Evolutionary conservation across 2,797 vertebrate genomes (phyloP), one percentile per base, ranked within the genome.

Genomic region (Syngnathus rostellatus): DNA sequence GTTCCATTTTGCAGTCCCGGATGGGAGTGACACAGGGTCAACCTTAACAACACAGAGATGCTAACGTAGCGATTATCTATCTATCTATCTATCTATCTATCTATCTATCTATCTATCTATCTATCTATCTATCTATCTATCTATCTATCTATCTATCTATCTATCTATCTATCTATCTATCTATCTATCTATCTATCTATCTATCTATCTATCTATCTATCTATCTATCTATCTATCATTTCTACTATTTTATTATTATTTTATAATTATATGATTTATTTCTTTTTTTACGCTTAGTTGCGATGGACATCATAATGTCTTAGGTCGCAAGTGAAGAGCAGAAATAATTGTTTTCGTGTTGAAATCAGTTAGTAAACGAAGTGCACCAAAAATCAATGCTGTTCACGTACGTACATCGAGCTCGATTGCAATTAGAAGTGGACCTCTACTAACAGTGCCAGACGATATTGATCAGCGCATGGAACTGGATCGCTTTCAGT

Each of bases 381-480:
- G 43, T 21, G 39, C 40, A 73, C 19, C 64, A 66, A 62, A 81
- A 81, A 84, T 85, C 83, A 70, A 87, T 87, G 0, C 2, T 1
- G 41, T 40, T 66, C 50, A 41, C 62, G 63, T 62, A 68, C 69
- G 19, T 62, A 68, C 69, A 19, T 41, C 54, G 62, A 11, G 67
- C 67, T 65, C 77, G 71, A 82, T 82, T 79, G 76, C 78, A 78
- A 84, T 84, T 82, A 81, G 72, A 76, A 73, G 76, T 50, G 65
- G 64, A 72, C 53, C 62, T n/a, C 6, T 39, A 74, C 79, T 83
- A 81, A 83, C 69, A 46, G 77, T 59, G 54, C 46, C 67, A 67
- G 81, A 77, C 81, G 58, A 70, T 76, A 86, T 84, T 62, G 84
- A 85, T 80, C 73, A 25, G 72, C 21, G 54, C 70, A 72, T 53